These are phyloP conservation scores for Falco concolor DNA, from an alignment of 2,797 vertebrate genomes.

Conservation along the genomic window DNA sequence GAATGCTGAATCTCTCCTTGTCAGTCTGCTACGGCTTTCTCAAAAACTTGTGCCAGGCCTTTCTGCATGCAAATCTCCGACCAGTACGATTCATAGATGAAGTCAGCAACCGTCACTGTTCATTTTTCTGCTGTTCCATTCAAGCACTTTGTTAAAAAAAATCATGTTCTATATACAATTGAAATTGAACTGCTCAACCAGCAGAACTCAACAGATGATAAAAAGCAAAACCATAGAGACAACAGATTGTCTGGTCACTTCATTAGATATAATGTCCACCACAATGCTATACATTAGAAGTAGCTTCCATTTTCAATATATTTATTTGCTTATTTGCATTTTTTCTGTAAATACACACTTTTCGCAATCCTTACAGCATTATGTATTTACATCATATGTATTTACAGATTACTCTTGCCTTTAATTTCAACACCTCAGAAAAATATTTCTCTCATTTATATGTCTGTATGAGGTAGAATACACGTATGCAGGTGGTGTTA, in stretches of 20 bases:
- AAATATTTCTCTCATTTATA: not conserved
- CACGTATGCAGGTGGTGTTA: not conserved
- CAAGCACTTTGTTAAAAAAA: not conserved
- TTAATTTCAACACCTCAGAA: not conserved
- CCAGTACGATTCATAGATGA: not conserved
- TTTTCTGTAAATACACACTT: not conserved
- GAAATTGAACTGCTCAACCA: not conserved
- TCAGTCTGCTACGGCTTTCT: not conserved
- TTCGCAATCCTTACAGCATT: not conserved
- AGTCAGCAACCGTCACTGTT: not conserved
- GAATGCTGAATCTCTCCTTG: not conserved
- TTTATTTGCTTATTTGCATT: not conserved
- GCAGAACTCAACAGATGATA: not conserved
- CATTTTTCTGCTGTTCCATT: not conserved
- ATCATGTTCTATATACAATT: not conserved
- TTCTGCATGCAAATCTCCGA: not conserved
- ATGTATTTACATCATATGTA: not conserved
- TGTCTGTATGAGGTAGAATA: not conserved
- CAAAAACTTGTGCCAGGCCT: not conserved
- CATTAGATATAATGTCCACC: not conserved
- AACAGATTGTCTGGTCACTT: not conserved
- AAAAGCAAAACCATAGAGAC: not conserved
- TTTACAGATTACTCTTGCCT: not conserved
- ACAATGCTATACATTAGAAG: not conserved
- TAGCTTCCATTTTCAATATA: not conserved